Evolutionary conservation across 2,888 invertebrate genomes (phyloP).

Genomic region (Agriopis marginaria): DNA sequence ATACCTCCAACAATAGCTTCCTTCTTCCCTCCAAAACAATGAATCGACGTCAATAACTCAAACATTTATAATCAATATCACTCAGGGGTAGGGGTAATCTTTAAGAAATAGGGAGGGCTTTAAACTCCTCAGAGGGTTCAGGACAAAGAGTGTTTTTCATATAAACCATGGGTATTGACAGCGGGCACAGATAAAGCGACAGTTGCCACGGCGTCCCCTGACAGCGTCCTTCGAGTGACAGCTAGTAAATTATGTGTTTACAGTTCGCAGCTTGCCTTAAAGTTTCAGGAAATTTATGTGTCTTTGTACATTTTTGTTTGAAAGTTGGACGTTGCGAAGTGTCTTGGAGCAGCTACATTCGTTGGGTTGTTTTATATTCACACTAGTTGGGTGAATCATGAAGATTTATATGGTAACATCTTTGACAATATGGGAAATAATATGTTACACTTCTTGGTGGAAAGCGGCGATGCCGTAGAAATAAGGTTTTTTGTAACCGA

Average conservation of each 20-base stretch:
- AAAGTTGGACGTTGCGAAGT: slow-evolving; percentile 9
- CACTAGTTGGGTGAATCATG: no score
- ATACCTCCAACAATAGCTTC: slow-evolving; percentile 13
- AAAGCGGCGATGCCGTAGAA: no score
- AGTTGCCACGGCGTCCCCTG: slow-evolving; percentile 25
- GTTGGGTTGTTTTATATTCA: not conserved
- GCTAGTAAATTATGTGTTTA: slow-evolving; percentile 51
- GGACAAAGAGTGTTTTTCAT: slow-evolving; percentile 57
- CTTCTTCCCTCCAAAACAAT: slow-evolving; percentile 29
- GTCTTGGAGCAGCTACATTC: not conserved
- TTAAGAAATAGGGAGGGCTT: slow-evolving; percentile 57
- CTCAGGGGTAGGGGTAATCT: slow-evolving; percentile 49
- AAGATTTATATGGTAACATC: no score
- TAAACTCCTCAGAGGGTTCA: slow-evolving; percentile 58
- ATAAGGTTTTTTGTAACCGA: no score
- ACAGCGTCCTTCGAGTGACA: slow-evolving; percentile 44
- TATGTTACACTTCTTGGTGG: no score
- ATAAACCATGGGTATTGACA: slow-evolving; percentile 40
- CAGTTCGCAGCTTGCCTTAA: slow-evolving; percentile 31
- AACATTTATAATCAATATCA: slow-evolving; percentile 57
- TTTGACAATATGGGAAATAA: no score
- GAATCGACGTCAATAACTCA: slow-evolving; percentile 36
- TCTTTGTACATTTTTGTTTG: slow-evolving; percentile 39
- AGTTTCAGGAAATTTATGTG: slow-evolving; percentile 46
- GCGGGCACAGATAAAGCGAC: slow-evolving; percentile 6